phyloP scores from a whole-genome alignment of 2,113 vertebrate species.

The Neolamprologus falcicula region DNA sequence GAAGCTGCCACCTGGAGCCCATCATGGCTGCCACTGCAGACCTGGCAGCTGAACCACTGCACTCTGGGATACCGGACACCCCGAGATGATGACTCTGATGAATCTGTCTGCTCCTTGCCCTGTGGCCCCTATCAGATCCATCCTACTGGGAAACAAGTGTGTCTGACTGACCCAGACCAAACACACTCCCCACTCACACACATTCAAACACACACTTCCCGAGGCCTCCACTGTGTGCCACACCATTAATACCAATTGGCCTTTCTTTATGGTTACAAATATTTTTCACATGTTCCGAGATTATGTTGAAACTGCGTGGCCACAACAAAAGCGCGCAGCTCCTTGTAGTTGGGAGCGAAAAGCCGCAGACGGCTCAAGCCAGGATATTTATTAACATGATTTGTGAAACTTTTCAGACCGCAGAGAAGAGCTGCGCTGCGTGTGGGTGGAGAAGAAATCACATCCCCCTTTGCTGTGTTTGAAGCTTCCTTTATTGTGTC shows the following conservation, averaged over 20 bases:
- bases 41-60: constrained; percentile 62
- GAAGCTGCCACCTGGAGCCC: constrained; percentile 65
- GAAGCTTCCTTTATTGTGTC: constrained; percentile 61
- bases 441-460: constrained; percentile 29
- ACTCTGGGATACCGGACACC: constrained; percentile 70
- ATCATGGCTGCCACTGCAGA: constrained; percentile 57
- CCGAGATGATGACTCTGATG: constrained; percentile 69
- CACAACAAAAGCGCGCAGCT: constrained; percentile 52
- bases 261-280: constrained; percentile 58
- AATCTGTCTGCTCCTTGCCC: constrained; percentile 71
- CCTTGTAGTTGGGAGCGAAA: constrained; percentile 34
- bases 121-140: constrained; percentile 74
- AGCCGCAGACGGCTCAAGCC: constrained; percentile 31
- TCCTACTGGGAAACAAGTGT: constrained; percentile 73
- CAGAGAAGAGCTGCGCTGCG: neutral
- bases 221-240: constrained; percentile 29
- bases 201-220: constrained; percentile 18
- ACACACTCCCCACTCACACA: constrained; percentile 20
- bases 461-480: constrained; percentile 14
- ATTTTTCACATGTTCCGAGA: constrained; percentile 56
- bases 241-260: constrained; percentile 66
- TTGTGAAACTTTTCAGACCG: constrained; percentile 44
- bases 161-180: constrained; percentile 60
- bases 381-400: constrained; percentile 59
- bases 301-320: constrained; percentile 28